A percentile compares a stretch with the other conserved stretches of the same genome.
These are phyloP conservation scores for Zapornia atra DNA, from an alignment of 2,113 vertebrate species.

Conservation along the genomic window DNA sequence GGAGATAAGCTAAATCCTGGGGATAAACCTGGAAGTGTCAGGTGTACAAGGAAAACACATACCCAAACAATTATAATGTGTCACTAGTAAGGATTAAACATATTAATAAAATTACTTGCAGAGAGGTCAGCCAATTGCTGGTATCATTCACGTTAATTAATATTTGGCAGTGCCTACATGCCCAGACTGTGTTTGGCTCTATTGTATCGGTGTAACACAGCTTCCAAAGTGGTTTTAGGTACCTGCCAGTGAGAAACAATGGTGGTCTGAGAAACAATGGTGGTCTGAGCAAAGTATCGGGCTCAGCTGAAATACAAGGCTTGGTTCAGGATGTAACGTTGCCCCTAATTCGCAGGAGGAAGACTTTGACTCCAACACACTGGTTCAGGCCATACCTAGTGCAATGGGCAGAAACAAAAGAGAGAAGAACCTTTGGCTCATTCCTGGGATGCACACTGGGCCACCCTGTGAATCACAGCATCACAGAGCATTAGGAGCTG, in stretches of 20 bases:
- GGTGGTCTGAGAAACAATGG: background rate
- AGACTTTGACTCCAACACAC: background rate
- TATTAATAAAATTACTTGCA: constrained; percentile 34
- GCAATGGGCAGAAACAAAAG: background rate
- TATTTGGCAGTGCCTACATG: constrained; percentile 11
- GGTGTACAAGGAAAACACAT: background rate
- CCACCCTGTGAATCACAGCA: background rate
- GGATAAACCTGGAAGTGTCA: background rate
- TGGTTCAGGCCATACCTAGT: background rate
- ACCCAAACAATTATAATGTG: background rate
- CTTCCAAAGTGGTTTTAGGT: background rate
- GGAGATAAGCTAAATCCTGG: background rate
- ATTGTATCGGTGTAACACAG: background rate
- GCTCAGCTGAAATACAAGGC: background rate
- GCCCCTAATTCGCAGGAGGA: background rate
- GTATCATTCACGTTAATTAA: constrained; percentile 42
- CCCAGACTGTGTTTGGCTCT: background rate
- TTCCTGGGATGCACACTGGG: background rate
- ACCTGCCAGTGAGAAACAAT: constrained; percentile 9
- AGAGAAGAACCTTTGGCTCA: background rate
- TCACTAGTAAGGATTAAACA: constrained; percentile 35
- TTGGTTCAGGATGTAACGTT: background rate
- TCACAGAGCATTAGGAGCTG: too few relatives aligned
- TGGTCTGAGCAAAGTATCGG: background rate
- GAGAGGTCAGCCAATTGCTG: constrained; percentile 11